Evolutionary conservation across 2,797 vertebrate species (phyloP).

Genomic region (Hydrophis major): DNA sequence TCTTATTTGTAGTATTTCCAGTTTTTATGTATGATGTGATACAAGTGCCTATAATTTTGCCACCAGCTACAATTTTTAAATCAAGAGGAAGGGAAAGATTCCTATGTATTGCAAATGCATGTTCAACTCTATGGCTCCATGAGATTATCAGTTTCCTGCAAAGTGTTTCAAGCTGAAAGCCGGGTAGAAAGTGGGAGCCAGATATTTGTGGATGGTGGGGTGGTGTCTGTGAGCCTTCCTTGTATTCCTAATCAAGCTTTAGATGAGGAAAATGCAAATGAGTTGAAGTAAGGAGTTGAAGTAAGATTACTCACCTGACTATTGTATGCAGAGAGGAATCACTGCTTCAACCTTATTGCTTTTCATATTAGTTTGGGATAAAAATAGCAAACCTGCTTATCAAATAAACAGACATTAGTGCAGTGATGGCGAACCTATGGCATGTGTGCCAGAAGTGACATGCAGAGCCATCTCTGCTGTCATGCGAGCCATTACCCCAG

Average conservation of each 20-base stretch:
- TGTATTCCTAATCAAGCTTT: background rate
- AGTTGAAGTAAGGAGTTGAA: background rate
- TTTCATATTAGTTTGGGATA: background rate
- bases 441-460: too few relatives aligned
- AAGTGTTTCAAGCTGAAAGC: background rate
- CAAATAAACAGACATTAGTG: background rate
- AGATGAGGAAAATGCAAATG: background rate
- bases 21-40: background rate
- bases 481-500: too few relatives aligned
- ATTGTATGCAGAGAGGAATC: background rate
- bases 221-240: background rate
- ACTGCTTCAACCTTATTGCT: too few relatives aligned
- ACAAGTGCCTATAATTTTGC: background rate
- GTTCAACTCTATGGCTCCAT: background rate
- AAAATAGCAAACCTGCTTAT: background rate
- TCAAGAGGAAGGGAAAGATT: background rate
- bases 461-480: too few relatives aligned
- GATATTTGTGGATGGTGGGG: background rate
- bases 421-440: too few relatives aligned
- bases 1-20: background rate
- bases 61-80: background rate
- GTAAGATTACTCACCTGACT: background rate
- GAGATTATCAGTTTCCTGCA: background rate
- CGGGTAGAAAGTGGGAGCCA: background rate
- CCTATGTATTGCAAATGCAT: background rate